Evolutionary conservation across 2,113 vertebrate species (phyloP), one percentile per base, ranked within the genome.

Genomic region (Carlito syrichta): DNA sequence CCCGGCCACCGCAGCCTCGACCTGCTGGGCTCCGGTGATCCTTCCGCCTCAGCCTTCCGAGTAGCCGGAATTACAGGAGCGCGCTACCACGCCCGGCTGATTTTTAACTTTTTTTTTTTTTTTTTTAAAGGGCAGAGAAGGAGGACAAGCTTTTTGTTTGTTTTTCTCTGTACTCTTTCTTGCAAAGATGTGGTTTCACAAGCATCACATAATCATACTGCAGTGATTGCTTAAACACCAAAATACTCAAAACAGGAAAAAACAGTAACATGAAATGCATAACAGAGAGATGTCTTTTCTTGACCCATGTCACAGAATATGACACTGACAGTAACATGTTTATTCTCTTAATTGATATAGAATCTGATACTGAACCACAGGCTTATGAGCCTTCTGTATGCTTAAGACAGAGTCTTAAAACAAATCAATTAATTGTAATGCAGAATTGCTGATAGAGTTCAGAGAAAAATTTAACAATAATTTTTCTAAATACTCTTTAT

Each of bases 391-490:
- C 6, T 96, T 94, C 96, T 22, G 16, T 54, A 87, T 8, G 60
- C 32, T 90, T 86, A 84, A 90, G 87, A 58, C 8, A 68, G 60
- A 43, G 27, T 73, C 71, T 88, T 68, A 30, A 96, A 66, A 30
- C 91, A 89, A 48, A 32, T 90, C 71, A 56, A 60, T 93, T 97
- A 71, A 89, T 68, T 93, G 22, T 40, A 83, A 97, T 11, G 20
- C 32, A 71, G 58, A 96, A 71, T 94, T 79, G 27, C 38, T 56
- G n/a, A 91, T 90, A 94, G 89, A 93, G 87, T 63, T 56, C 76
- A 45, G 88, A 96, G 84, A 92, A 82, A 96, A 95, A 94, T 90
- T 92, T 84, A 85, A 63, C 76, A 96, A 30, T 68, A 94, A 66
- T 48, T 91, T 93, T 95, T 48, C 52, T 95, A 95, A 98, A 89